These are phyloP conservation scores for Bubalus kerabau DNA, from an alignment of 2,113 vertebrate species.

Conservation along the genomic window DNA sequence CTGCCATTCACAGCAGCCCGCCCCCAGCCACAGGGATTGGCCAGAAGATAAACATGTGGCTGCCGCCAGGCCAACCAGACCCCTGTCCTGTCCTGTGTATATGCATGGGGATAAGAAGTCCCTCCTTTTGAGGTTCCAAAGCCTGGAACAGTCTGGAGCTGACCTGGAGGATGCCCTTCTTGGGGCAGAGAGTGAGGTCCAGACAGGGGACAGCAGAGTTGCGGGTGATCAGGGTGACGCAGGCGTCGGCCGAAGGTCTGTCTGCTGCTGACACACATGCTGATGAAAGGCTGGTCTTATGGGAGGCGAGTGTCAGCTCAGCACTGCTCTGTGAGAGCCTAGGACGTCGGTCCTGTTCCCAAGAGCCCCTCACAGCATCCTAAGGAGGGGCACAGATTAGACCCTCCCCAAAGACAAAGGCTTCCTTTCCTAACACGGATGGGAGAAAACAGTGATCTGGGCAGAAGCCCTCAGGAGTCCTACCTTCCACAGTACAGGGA, in stretches of 20 bases:
- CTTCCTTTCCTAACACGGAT: not conserved
- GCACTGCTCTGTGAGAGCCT: not conserved
- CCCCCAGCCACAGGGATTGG: not conserved
- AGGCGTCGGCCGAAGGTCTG: not conserved
- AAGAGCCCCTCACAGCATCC: not conserved
- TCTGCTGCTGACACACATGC: rapidly evolving
- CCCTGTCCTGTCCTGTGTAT: not conserved
- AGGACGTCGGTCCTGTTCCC: not conserved
- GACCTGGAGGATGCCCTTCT: not conserved
- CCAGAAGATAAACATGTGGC: not conserved
- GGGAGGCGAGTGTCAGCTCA: not conserved
- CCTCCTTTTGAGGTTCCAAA: not conserved
- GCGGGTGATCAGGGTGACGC: not conserved
- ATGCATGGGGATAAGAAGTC: not conserved
- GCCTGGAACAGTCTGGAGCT: not conserved
- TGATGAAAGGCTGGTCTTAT: not conserved
- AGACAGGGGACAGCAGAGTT: not conserved
- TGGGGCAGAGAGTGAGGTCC: not conserved
- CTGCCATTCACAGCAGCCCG: rapidly evolving
- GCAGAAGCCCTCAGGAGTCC: not conserved
- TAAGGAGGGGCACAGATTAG: not conserved
- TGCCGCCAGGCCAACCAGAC: not conserved
- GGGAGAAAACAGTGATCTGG: not conserved
- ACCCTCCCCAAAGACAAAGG: not conserved
- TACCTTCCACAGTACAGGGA: not conserved